Percentiles rank a stretch among this genome's conserved stretches.
Conservation (phyloP, 2,797 vertebrate species). For the Thalassophryne amazonica region DNA sequence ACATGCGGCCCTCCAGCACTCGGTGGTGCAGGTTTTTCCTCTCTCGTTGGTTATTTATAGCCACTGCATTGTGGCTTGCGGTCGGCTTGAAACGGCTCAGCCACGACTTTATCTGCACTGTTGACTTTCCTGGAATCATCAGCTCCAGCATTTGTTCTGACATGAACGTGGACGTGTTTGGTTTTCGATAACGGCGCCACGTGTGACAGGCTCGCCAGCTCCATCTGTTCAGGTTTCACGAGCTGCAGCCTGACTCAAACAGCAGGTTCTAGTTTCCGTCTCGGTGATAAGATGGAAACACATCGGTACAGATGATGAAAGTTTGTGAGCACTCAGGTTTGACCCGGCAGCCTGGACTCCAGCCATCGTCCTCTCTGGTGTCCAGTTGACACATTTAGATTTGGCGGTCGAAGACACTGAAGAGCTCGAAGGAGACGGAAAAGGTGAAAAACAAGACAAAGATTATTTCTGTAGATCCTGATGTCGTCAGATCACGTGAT, state of each 20-base stretch:
- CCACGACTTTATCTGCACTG: not conserved
- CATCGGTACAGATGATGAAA: not conserved
- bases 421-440: not conserved
- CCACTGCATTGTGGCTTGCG: not conserved
- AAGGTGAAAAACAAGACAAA: not conserved
- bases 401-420: not conserved
- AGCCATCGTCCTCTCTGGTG: not conserved
- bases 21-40: too few relatives aligned
- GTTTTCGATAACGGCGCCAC: not conserved
- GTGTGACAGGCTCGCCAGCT: slow-evolving; percentile 17
- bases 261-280: not conserved
- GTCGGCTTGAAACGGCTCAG: not conserved
- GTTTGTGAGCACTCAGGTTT: not conserved
- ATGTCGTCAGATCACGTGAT: too few relatives aligned
- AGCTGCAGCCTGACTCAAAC: not conserved
- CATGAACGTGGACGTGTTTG: not conserved
- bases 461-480: too few relatives aligned
- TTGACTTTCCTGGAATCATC: not conserved
- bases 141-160: slow-evolving; percentile 2
- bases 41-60: not conserved
- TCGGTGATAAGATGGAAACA: slow-evolving; percentile 12
- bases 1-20: too few relatives aligned
- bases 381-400: slow-evolving; percentile 7
- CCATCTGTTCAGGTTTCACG: slow-evolving; percentile 19
- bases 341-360: not conserved